Evolutionary conservation across 2,888 invertebrate species (phyloP).

Genomic region (Phrixothrix hirtus): DNA sequence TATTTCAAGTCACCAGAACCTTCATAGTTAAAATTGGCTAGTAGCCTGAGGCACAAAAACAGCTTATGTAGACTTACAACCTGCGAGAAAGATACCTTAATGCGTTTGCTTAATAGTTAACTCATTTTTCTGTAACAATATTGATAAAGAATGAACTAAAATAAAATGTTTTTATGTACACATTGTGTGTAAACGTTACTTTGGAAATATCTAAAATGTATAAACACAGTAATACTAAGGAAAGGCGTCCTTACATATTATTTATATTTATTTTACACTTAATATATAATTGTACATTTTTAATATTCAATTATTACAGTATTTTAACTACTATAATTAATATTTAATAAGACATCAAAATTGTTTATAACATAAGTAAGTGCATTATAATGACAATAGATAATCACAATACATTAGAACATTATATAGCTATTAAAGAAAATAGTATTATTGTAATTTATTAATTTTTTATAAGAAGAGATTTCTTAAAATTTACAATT

Average conservation of each 20-base stretch:
- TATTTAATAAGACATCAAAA: constrained; percentile 24
- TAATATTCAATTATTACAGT: constrained; percentile 25
- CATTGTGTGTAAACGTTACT: too few relatives aligned
- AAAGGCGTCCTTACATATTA: constrained; percentile 7
- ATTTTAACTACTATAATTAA: constrained; percentile 16
- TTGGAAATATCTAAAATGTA: neutral
- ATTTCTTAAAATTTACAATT: constrained; percentile 20
- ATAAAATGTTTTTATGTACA: too few relatives aligned
- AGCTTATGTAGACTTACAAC: too few relatives aligned
- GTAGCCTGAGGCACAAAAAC: too few relatives aligned
- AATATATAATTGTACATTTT: constrained; percentile 25
- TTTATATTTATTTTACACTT: constrained; percentile 27
- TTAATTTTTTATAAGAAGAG: constrained; percentile 13
- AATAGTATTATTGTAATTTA: constrained; percentile 9
- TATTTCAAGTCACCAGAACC: too few relatives aligned
- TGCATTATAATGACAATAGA: constrained; percentile 8
- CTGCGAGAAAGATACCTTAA: too few relatives aligned
- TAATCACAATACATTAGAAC: too few relatives aligned
- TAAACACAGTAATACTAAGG: neutral
- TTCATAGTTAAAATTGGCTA: too few relatives aligned
- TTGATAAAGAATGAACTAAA: too few relatives aligned
- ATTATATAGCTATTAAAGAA: neutral
- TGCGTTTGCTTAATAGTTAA: too few relatives aligned
- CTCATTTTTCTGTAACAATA: too few relatives aligned
- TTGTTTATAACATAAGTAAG: constrained; percentile 16